Base-by-base conservation (phyloP, 2,888 invertebrate species). In the Tubulanus polymorphus region DNA sequence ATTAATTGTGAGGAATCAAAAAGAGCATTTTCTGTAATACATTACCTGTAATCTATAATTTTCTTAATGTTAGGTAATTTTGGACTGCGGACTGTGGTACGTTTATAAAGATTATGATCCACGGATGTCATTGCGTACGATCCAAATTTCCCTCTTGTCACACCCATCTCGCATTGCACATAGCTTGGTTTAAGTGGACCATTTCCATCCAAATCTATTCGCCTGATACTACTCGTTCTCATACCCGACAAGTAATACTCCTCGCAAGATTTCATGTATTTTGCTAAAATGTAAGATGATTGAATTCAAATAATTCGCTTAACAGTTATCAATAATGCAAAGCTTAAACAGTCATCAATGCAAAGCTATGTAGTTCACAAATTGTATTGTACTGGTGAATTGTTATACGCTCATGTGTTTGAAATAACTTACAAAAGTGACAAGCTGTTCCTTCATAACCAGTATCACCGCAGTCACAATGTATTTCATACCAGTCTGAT, bases 401-500 rank as follows among this genome's bases (percentile, higher is more conserved):
- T 35, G 10, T n/a, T 35, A 35, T n/a, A 35, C 12, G n/a, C n/a
- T n/a, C n/a, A n/a, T 35, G 35, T n/a, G n/a, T 12, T 35, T 12
- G 10, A 12, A 12, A 15, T n/a, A 18, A 73, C 78, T 80, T 73
- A 85, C 85, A 81, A 68, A 95, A 95, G 75, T 94, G 94, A 69
- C 95, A 95, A 72, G 93, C 93, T 72, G 90, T 90, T 10, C 95
- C 95, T 47, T 89, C 89, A 72, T 94, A 95, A 0, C 92, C 92
- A 3, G 92, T 93, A 62, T 87, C 88, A 45, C 87, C 87, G 78
- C 94, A 95, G 71, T 94, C 91, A 74, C 95, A 95, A 29, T 87
- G 88, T 45, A 93, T 87, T 69, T 92, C 70, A 12, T 57, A 90
- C 75, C 93, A 91, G 71, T 89, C 87, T 0, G 93, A 90, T 26